These are phyloP conservation scores for Battus philenor DNA, from an alignment of 1,140 invertebrate genomes.

Conservation along the genomic window DNA sequence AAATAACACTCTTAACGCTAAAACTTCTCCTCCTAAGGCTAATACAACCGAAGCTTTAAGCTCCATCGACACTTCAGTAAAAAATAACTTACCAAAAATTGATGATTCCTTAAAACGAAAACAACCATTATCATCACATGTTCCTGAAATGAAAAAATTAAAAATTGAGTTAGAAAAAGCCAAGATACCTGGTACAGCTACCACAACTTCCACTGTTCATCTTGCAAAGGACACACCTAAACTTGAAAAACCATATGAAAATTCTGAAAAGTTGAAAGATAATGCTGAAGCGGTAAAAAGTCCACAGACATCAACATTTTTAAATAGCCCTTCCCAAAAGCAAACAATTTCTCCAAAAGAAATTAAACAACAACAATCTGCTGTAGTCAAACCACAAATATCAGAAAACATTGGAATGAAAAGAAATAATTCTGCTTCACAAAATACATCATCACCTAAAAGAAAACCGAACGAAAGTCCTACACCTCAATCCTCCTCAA, in stretches of 20 bases:
- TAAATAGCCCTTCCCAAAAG: slow-evolving; percentile 17
- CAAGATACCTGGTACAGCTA: slow-evolving; percentile 34
- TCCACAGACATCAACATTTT: slow-evolving; percentile 14
- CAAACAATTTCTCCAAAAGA: slow-evolving; percentile 31
- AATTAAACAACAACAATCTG: slow-evolving; percentile 29
- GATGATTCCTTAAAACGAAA: slow-evolving; percentile 60
- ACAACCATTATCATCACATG: slow-evolving; percentile 30
- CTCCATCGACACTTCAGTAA: slow-evolving; percentile 23
- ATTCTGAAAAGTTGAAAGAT: slow-evolving; percentile 23
- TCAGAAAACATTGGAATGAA: slow-evolving; percentile 40
- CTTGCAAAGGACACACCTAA: slow-evolving; percentile 22
- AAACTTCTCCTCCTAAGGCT: slow-evolving; percentile 39
- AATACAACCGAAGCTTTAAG: slow-evolving; percentile 23
- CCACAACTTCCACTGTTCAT: slow-evolving; percentile 16
- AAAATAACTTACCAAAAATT: slow-evolving; percentile 28
- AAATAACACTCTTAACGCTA: slow-evolving; percentile 38
- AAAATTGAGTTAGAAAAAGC: slow-evolving; percentile 62
- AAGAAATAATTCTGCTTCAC: slow-evolving; percentile 31
- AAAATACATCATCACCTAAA: slow-evolving; percentile 46
- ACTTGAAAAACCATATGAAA: slow-evolving; percentile 21
- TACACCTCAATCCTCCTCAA: slow-evolving; percentile 21
- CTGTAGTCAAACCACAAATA: slow-evolving; percentile 25
- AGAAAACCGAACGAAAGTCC: slow-evolving; percentile 38
- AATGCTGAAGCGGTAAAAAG: slow-evolving; percentile 22
- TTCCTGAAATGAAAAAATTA: slow-evolving; percentile 62